phyloP scores from a whole-genome alignment of 2,113 vertebrate species.

The Paramisgurnus dabryanus region DNA sequence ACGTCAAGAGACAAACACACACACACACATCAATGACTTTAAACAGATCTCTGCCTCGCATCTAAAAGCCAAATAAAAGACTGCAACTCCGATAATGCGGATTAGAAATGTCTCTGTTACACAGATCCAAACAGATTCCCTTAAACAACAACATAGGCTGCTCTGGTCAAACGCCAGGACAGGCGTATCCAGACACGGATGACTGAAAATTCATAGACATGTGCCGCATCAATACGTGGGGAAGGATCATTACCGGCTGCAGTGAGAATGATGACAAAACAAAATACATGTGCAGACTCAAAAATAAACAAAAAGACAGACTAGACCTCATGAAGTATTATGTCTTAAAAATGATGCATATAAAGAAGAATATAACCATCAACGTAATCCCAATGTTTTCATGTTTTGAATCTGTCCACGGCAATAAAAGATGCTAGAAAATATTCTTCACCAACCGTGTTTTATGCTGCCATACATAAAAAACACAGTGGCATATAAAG shows the following conservation, averaged over 20 bases:
- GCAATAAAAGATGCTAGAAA: too few species aligned
- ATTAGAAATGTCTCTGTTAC: neutral
- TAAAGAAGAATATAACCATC: too few species aligned
- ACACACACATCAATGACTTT: neutral
- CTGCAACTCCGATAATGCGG: neutral
- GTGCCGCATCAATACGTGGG: neutral
- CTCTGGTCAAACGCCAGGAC: neutral
- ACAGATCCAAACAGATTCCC: neutral
- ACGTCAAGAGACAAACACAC: too few species aligned
- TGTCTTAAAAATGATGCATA: too few species aligned
- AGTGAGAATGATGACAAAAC: neutral
- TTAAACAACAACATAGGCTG: neutral
- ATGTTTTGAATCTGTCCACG: too few species aligned
- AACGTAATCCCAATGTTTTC: too few species aligned
- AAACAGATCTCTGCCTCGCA: too few species aligned
- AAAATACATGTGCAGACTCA: neutral
- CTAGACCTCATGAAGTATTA: neutral
- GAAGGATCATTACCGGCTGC: conserved; percentile 1
- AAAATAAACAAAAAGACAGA: too few species aligned
- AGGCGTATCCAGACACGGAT: neutral
- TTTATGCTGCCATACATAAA: neutral
- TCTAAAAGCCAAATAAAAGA: neutral
- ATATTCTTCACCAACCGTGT: neutral
- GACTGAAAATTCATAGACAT: neutral
- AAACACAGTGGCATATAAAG: neutral